These are phyloP conservation scores for Oscheius myriophilus DNA, from an alignment of 2,888 invertebrate species.

Conservation along the genomic window DNA sequence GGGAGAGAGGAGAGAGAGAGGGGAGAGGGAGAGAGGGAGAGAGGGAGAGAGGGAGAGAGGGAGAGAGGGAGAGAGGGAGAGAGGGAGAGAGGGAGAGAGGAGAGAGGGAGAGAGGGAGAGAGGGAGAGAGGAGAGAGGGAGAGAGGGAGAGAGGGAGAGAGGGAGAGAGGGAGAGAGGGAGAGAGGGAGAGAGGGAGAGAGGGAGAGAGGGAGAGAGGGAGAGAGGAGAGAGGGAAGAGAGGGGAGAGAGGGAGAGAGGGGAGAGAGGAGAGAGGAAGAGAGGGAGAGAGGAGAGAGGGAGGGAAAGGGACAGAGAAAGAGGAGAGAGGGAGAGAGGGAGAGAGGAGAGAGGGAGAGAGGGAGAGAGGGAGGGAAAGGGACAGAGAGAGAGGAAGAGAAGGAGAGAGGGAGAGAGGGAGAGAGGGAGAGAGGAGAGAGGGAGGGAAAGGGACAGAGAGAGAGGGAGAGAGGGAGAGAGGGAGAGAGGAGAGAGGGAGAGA, in stretches of 20 bases:
- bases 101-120: too few species aligned
- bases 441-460: too few species aligned
- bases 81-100: too few species aligned
- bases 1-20: too few species aligned
- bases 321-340: constrained; percentile 4
- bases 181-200: background rate
- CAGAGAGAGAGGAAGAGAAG: constrained; percentile 1
- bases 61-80: too few species aligned
- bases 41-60: too few species aligned
- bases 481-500: constrained; percentile 1
- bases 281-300: background rate
- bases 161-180: background rate
- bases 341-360: constrained; percentile 16
- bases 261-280: background rate
- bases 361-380: too few species aligned
- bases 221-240: background rate
- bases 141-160: background rate
- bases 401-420: constrained; percentile 26
- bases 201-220: constrained; percentile 2
- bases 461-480: constrained; percentile 2
- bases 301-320: constrained; percentile 6
- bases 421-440: constrained; percentile 26
- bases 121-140: background rate
- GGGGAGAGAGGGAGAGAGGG: background rate
- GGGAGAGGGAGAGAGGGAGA: too few species aligned